These are phyloP conservation scores for Catalaphyllia jardinei DNA, from an alignment of 64 coral and sea anemone genomes.

Conservation along the genomic window DNA sequence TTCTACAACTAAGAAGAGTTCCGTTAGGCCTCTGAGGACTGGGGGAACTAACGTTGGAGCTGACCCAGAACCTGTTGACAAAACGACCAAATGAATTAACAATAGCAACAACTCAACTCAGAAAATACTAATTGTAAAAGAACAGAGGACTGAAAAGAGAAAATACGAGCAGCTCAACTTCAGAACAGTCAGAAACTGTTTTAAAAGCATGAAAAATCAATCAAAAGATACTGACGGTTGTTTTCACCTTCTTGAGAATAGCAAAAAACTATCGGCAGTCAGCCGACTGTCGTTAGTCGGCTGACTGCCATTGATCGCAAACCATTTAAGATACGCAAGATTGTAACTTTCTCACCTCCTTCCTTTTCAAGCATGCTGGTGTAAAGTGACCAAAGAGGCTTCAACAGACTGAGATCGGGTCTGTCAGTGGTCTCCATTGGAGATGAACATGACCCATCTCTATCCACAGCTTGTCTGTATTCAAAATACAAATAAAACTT, in stretches of 20 bases:
- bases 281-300: too few relatives aligned
- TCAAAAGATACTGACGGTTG: too few relatives aligned
- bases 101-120: neutral
- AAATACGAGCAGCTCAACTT: too few relatives aligned
- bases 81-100: neutral
- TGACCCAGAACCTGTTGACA: constrained; percentile 60
- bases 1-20: constrained; percentile 94
- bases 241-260: too few relatives aligned
- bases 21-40: constrained; percentile 84
- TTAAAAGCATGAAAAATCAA: too few relatives aligned
- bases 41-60: constrained; percentile 89
- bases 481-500: neutral
- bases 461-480: constrained; percentile 76
- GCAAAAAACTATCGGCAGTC: too few relatives aligned
- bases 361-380: constrained; percentile 99
- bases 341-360: constrained; percentile 32
- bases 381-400: constrained; percentile 94
- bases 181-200: too few relatives aligned
- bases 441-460: constrained; percentile 58
- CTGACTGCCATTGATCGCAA: neutral
- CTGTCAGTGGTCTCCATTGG: constrained; percentile 77
- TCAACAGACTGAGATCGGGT: constrained; percentile 86
- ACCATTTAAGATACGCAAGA: neutral
- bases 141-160: too few relatives aligned
- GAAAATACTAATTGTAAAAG: too few relatives aligned